Conservation (phyloP, 2,888 invertebrate species). For the Allophyes oxyacanthae region DNA sequence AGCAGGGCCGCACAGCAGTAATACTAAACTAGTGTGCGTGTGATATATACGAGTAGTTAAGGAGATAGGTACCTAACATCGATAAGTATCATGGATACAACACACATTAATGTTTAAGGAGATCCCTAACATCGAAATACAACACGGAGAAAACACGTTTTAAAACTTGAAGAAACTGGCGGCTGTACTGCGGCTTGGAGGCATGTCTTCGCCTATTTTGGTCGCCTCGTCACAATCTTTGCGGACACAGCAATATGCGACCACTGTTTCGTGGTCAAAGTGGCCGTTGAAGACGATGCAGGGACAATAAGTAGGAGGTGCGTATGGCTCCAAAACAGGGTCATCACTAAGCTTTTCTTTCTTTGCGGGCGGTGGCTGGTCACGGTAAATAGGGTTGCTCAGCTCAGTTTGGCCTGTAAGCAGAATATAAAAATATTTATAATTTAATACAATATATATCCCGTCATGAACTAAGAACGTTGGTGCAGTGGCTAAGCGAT, state of each 20-base stretch:
- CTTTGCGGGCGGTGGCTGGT: not conserved
- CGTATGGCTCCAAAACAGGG: constrained; percentile 6
- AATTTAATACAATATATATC: too few relatives aligned
- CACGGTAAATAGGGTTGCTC: not conserved
- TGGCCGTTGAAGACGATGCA: constrained; percentile 13
- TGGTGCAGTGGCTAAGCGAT: too few relatives aligned
- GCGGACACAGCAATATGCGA: constrained; percentile 36
- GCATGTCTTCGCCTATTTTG: constrained; percentile 17
- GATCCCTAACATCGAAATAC: constrained; percentile 16
- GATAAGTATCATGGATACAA: too few relatives aligned
- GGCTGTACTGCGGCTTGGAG: constrained; percentile 4
- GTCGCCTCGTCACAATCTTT: constrained; percentile 35
- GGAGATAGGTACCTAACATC: too few relatives aligned
- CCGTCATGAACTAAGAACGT: too few relatives aligned
- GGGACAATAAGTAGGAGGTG: constrained; percentile 19
- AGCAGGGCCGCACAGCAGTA: too few relatives aligned
- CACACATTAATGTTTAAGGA: too few relatives aligned
- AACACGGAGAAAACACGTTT: not conserved
- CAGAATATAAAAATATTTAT: not conserved
- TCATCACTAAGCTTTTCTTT: not conserved
- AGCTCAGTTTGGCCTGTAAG: not conserved
- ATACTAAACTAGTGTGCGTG: too few relatives aligned
- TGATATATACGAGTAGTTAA: too few relatives aligned
- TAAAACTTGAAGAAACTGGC: constrained; percentile 27
- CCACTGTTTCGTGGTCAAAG: not conserved